Base-by-base conservation (phyloP, 2,113 vertebrate species). In the Colinus virginianus region DNA sequence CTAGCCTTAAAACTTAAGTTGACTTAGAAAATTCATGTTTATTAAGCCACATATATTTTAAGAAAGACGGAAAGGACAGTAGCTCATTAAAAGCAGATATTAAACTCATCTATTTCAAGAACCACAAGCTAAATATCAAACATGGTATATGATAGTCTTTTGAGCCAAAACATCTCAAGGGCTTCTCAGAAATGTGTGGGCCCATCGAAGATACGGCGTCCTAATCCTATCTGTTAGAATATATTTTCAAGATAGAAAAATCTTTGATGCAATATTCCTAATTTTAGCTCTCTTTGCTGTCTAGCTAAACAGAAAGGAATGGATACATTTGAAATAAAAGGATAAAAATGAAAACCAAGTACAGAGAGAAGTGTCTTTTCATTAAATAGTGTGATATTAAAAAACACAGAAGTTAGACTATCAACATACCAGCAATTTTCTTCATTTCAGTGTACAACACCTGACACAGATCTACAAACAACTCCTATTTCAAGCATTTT, bases 1-100 rank as follows among this genome's bases (percentile, higher is more conserved):
- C 48, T 38, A 72, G n/a, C 6, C 4, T 42, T 53, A 32, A 26
- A 25, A 18, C 21, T 69, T 34, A 63, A 62, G 38, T 3, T 46
- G 7, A 21, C 28, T 38, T 63, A 6, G 75, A 94, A 94, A 96
- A 92, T 49, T 78, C 28, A 11, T 7, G 14, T 72, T 90, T 90
- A 67, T 93, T 36, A 95, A 95, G 58, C 49, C n/a, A 45, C 32
- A 20, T 30, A n/a, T 36, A 69, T 78, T 91, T 93, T 58, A 92
- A 92, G 43, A 74, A 76, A 67, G 32, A 80, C 32, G 78, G 38
- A 43, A 76, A 17, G 12, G 45, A 61, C 61, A 75, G 77, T 18
- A 85, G 14, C 3, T 40, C n/a, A 70, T 84, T 91, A 94, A 93
- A 91, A 96, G 5, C 25, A 76, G 38, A 43, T 64, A 91, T 28